Base-by-base conservation (phyloP, 2,113 vertebrate genomes). In the Abramis brama region DNA sequence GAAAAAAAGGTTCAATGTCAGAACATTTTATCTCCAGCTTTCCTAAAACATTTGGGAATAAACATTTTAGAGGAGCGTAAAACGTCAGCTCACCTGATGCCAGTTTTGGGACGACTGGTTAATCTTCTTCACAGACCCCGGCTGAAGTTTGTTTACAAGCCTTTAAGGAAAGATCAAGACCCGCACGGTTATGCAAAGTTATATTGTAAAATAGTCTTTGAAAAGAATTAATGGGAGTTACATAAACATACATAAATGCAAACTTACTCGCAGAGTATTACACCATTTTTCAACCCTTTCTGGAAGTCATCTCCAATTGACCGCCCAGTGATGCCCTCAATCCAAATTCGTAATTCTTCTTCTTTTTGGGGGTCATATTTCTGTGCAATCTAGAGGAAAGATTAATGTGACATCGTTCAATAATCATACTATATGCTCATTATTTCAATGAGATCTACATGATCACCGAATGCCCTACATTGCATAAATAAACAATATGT, bases 291-390 rank as follows among this genome's bases (percentile, higher is more conserved):
- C 88, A 99, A 93, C 21, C 97, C 97, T 89, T 96, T 97, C 94
- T 99, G 97, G 92, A 99, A 99, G 90, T 99, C 97, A 0, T 95
- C 92, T 13, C 96, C 97, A 0, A 99, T 96, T 45, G 93, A 8
- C 9, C 89, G 87, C 19, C 96, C 97, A 0, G 97, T 98, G 80
- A 96, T 88, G 0, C 94, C 96, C 86, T 98, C 96, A 0, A 99
- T 99, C 97, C 98, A 99, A 5, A 92, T 71, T 81, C 96, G 92
- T 81, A 99, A 94, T 89, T 99, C 97, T 0, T 94, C 95, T 88
- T 99, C 98, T 83, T 96, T 98, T 92, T 97, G 97, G 0, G 89
- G 87, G 89, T 99, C 97, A 0, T 99, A 99, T 78, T 99, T 99
- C 93, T 97, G 96, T 60, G 96, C 96, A 0, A 99, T 97, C 98